Evolutionary conservation across 2,797 vertebrate genomes (phyloP), one percentile per base, ranked within the genome.

Genomic region (Carcharodon carcharias): DNA sequence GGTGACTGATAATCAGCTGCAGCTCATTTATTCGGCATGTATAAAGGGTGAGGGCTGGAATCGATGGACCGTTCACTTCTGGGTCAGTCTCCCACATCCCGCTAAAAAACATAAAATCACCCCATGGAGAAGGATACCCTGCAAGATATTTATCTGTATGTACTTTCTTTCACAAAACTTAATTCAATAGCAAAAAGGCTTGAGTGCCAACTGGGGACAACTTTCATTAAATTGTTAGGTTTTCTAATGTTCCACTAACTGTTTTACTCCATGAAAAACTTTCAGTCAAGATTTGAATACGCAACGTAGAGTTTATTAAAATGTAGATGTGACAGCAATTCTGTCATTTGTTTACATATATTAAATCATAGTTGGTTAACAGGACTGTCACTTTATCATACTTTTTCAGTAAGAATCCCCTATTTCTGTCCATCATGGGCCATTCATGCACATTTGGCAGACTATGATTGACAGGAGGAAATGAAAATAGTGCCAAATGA

Each of bases 401-500:
- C 45, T 71, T 58, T 54, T 54, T 95, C 45, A 73, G 14, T 26
- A 58, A 77, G 18, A 95, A 77, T 54, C 31, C 67, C 54, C 50
- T n/a, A 58, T 77, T 95, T 95, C 50, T 95, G 94, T 77, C 94
- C 95, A 73, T 73, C 28, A 77, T 0, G 6, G 54, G 71, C 31
- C 50, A 73, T 77, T 77, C 94, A 58, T 35, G 16, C 28, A 73
- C 31, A 58, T 16, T 56, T 95, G 94, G 50, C 94, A 95, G 69
- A 3, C 50, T 18, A 77, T n/a, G 94, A 95, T 77, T 95, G 94
- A 95, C 94, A 77, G 50, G 50, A 95, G 69, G 69, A 95, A 73
- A 95, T 95, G 69, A 95, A 95, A 95, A 95, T 31, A n/a, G 77
- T 56, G 94, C 50, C 26, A 95, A 95, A 54, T 93, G 89, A 93